Percentiles rank a stretch among this genome's conserved stretches.
Conservation (phyloP, 92 coral and sea anemone species). For the Diadumene lineata region DNA sequence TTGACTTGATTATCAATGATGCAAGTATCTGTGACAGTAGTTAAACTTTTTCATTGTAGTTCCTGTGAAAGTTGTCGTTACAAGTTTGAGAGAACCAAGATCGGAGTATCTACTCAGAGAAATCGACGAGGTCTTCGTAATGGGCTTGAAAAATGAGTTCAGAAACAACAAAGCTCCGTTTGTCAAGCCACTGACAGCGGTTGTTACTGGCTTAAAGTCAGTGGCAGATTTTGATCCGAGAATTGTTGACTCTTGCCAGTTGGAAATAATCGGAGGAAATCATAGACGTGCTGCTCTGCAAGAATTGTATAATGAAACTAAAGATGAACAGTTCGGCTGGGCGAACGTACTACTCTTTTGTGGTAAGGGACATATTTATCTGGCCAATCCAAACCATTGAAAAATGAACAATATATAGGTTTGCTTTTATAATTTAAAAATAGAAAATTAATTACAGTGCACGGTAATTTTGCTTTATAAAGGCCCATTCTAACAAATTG, state of each 20-base stretch:
- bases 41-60: conserved; percentile 6
- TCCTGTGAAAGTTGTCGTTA: conserved; percentile 32
- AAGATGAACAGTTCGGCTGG: conserved; percentile 19
- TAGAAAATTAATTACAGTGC: too few relatives aligned
- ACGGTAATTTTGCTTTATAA: too few relatives aligned
- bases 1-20: too few relatives aligned
- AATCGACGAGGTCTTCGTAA: conserved; percentile 12
- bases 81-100: conserved; percentile 16
- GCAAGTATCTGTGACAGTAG: background rate
- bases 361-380: conserved; percentile 38
- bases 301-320: conserved; percentile 12
- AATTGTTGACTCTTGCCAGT: conserved; percentile 14
- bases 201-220: background rate
- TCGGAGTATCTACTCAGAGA: conserved; percentile 9
- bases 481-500: too few relatives aligned
- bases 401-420: too few relatives aligned
- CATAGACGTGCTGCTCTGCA: conserved; percentile 36
- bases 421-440: too few relatives aligned
- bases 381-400: too few relatives aligned
- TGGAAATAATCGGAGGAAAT: conserved; percentile 41
- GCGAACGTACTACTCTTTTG: conserved; percentile 31
- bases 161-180: conserved; percentile 14
- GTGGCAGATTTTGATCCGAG: background rate
- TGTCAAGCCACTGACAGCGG: background rate
- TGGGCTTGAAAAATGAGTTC: conserved; percentile 6